Evolutionary conservation across 2,113 vertebrate genomes (phyloP).

Genomic region (Arizona elegans): DNA sequence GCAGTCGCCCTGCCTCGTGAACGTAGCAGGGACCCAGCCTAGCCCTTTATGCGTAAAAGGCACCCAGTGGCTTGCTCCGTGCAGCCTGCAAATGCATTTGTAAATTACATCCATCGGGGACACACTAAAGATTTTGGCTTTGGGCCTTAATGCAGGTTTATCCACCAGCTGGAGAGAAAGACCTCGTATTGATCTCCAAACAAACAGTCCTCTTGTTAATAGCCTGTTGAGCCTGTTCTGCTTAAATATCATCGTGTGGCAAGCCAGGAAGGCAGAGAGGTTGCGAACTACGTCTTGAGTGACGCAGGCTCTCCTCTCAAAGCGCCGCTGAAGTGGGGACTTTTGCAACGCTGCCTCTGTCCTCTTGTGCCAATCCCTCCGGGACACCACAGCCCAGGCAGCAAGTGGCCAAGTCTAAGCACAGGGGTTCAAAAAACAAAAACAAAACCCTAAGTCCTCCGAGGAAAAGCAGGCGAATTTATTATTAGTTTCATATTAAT

Average conservation of each 20-base stretch:
- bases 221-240: neutral
- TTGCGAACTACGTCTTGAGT: neutral
- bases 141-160: neutral
- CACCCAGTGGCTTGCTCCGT: neutral
- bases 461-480: neutral
- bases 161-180: neutral
- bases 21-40: neutral
- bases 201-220: neutral
- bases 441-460: neutral
- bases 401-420: neutral
- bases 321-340: neutral
- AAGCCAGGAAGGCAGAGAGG: no score
- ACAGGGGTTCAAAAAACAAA: neutral
- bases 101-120: neutral
- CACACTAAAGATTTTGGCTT: no score
- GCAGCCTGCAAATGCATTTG: slow-evolving; percentile 11
- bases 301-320: neutral
- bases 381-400: neutral
- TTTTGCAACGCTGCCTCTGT: neutral
- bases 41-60: neutral
- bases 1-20: neutral
- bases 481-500: neutral
- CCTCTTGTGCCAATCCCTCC: neutral
- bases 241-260: neutral
- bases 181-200: neutral